Base-by-base conservation (phyloP, 2,888 invertebrate species). In the Idaea straminata region DNA sequence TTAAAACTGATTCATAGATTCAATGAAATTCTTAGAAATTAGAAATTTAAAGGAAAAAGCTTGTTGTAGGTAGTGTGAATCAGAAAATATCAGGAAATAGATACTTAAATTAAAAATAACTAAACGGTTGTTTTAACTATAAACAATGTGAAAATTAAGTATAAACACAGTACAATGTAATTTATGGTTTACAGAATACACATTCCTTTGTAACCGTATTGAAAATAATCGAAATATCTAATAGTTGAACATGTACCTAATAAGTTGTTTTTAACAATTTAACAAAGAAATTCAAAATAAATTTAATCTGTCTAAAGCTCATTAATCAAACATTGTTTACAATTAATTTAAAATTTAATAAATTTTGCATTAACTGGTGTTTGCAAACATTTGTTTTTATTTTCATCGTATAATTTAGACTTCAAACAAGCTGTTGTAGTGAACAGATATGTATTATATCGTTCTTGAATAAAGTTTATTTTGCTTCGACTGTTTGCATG, bases 401-500 rank as follows among this genome's bases (percentile, higher is more conserved):
- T 47, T 47, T 47, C 47, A 13, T 10, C 47, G 47, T 13, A 6
- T 47, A 10, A 47, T 47, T 47, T 10, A 10, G 47, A 47, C 6
- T 47, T 47, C 47, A 7, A 47, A 47, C 10, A 47, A 47, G 47
- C 47, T 10, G 2, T 47, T 47, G 13, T 47, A 47, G 47, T 47
- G 47, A 47, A 47, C 47, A 4, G 47, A 47, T 47, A 0, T 47
- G 47, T 47, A 13, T 47, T 47, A 7, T 7, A 47, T 47, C 0
- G 10, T 7, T 47, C 2, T 7, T 47, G 47, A 47, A 13, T 47
- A 47, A 47, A 47, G 47, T 47, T 47, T 47, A 0, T 47, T 47
- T 47, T 47, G 13, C 47, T 67, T 65, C 64, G 62, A 58, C 64
- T 63, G 61, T 63, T 47, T 69, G 66, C 62, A 65, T 70, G 70